A percentile compares a stretch with the other conserved stretches of the same genome.
These are phyloP conservation scores for Ptychobarbus kaznakovi DNA, from an alignment of 2,797 vertebrate species.

Conservation along the genomic window DNA sequence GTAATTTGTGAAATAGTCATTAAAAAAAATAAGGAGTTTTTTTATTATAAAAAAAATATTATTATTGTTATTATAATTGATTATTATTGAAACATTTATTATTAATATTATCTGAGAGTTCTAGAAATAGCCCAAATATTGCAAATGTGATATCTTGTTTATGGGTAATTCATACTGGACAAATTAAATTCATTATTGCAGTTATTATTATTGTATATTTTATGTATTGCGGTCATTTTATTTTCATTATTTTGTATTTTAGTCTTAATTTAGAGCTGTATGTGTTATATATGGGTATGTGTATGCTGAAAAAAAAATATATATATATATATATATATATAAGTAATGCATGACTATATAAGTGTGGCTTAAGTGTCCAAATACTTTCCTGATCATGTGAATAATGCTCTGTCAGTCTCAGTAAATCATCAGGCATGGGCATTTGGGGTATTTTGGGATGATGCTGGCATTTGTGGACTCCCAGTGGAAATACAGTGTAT, in stretches of 20 bases:
- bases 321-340: neutral
- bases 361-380: neutral
- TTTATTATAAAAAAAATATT: too few species aligned
- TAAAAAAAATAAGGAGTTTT: too few species aligned
- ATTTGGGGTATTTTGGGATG: conserved; percentile 38
- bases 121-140: too few species aligned
- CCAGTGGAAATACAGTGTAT: conserved; percentile 5
- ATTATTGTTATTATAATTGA: too few species aligned
- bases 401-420: neutral
- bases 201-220: neutral
- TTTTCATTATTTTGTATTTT: too few species aligned
- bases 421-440: neutral
- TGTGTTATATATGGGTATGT: too few species aligned
- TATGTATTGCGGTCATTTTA: too few species aligned
- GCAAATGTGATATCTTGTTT: neutral
- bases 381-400: neutral
- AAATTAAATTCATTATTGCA: neutral
- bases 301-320: neutral
- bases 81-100: too few species aligned
- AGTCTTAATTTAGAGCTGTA: too few species aligned
- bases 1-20: too few species aligned
- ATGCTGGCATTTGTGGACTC: conserved; percentile 16
- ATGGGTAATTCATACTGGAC: too few species aligned
- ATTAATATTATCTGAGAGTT: too few species aligned
- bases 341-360: neutral